Evolutionary conservation across 2,797 vertebrate genomes (phyloP).

Genomic region (Thaleichthys pacificus): DNA sequence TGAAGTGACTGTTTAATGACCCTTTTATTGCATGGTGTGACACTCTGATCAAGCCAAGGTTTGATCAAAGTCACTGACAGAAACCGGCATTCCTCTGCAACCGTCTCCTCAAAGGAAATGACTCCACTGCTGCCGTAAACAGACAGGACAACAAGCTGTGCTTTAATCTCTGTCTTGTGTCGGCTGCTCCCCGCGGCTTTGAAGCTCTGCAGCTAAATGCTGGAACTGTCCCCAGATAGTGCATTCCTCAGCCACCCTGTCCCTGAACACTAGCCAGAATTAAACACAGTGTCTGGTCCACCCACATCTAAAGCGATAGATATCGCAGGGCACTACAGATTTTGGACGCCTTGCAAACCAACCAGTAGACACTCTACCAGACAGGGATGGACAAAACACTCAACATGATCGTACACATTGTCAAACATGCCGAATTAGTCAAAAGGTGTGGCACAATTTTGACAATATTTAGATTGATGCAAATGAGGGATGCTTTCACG

Average conservation of each 20-base stretch:
- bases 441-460: background rate
- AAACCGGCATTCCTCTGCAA: conserved; percentile 53
- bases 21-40: conserved; percentile 35
- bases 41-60: conserved; percentile 36
- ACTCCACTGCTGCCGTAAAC: conserved; percentile 57
- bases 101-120: conserved; percentile 55
- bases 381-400: background rate
- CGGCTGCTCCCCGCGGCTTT: conserved; percentile 56
- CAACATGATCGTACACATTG: background rate
- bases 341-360: conserved; percentile 14
- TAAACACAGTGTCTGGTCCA: conserved; percentile 36
- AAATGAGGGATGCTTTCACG: background rate
- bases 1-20: conserved; percentile 40
- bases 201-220: conserved; percentile 43
- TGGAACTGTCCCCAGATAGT: conserved; percentile 51
- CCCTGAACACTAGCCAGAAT: conserved; percentile 46
- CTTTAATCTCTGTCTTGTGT: conserved; percentile 66
- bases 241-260: conserved; percentile 50
- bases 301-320: conserved; percentile 2
- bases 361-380: background rate
- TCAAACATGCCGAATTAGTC: background rate
- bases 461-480: background rate
- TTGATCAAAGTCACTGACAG: conserved; percentile 51
- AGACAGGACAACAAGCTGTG: conserved; percentile 58
- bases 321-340: conserved; percentile 5